Conservation (phyloP, 2,888 invertebrate species). For the Homarus gammarus region DNA sequence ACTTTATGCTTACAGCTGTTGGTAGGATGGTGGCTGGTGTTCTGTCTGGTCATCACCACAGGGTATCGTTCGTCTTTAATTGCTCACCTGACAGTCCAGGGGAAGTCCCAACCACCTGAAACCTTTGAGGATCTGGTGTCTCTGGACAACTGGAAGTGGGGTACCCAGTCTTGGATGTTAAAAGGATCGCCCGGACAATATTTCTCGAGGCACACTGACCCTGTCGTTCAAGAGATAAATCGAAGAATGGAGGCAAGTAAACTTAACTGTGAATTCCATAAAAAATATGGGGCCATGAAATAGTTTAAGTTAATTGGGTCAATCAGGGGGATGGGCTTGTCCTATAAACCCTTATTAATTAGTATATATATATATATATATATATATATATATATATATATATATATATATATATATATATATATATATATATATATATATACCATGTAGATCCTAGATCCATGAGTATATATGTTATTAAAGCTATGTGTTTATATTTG, state of each 20-base stretch:
- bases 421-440: no score
- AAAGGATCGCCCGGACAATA: background rate
- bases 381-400: slow-evolving; percentile 22
- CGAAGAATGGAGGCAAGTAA: slow-evolving; percentile 1
- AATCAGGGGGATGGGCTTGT: no score
- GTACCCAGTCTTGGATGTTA: background rate
- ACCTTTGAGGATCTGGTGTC: background rate
- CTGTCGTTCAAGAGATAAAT: background rate
- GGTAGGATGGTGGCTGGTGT: slow-evolving; percentile 51
- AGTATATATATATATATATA: background rate
- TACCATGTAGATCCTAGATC: no score
- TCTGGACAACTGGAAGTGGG: slow-evolving; percentile 21
- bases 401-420: no score
- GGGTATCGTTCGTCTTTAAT: slow-evolving; percentile 63
- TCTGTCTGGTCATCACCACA: slow-evolving; percentile 44
- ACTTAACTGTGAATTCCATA: no score
- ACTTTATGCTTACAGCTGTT: slow-evolving; percentile 23
- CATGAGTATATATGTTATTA: no score
- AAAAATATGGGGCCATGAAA: no score
- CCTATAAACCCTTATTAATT: background rate
- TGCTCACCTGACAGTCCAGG: slow-evolving; percentile 76
- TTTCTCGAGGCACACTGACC: slow-evolving; percentile 13
- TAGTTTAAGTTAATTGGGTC: no score
- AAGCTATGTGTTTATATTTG: no score
- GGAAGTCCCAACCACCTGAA: slow-evolving; percentile 75